Percentiles rank a stretch among this genome's conserved stretches.
These are phyloP conservation scores for Pogoniulus pusillus DNA, from an alignment of 2,797 vertebrate species.

Conservation along the genomic window DNA sequence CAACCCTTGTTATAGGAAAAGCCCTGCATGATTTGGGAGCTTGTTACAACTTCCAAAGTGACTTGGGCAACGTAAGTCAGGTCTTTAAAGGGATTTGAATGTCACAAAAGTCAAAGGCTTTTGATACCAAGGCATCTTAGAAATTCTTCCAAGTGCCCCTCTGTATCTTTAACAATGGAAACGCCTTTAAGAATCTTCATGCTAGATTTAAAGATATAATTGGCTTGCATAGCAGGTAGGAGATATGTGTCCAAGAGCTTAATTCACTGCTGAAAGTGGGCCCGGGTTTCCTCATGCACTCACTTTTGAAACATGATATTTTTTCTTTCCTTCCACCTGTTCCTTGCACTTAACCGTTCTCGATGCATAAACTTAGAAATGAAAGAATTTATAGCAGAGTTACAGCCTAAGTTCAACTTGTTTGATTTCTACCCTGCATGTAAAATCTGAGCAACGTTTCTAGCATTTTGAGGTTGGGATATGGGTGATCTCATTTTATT, in stretches of 20 bases:
- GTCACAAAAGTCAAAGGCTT: neutral
- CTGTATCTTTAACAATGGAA: neutral
- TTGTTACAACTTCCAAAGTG: neutral
- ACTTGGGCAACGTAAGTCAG: neutral
- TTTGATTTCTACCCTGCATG: conserved; percentile 32
- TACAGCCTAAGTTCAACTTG: conserved; percentile 22
- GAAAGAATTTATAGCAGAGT: conserved; percentile 31
- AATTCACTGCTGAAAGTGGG: neutral
- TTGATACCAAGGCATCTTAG: neutral
- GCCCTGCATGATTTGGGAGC: neutral
- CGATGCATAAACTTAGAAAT: conserved; percentile 32
- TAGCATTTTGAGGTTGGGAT: neutral
- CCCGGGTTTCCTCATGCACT: neutral
- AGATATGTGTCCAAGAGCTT: neutral
- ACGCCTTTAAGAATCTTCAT: neutral
- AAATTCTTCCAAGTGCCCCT: neutral
- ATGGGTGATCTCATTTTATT: conserved; percentile 31
- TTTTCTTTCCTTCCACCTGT: neutral
- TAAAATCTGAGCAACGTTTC: conserved; percentile 37
- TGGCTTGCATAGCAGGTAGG: neutral
- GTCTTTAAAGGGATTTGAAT: neutral
- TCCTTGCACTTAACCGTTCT: neutral
- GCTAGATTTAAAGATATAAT: neutral
- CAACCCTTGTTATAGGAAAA: neutral
- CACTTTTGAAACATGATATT: neutral